Conservation (phyloP, 2,797 vertebrate genomes). For the Urocyon cinereoargenteus region DNA sequence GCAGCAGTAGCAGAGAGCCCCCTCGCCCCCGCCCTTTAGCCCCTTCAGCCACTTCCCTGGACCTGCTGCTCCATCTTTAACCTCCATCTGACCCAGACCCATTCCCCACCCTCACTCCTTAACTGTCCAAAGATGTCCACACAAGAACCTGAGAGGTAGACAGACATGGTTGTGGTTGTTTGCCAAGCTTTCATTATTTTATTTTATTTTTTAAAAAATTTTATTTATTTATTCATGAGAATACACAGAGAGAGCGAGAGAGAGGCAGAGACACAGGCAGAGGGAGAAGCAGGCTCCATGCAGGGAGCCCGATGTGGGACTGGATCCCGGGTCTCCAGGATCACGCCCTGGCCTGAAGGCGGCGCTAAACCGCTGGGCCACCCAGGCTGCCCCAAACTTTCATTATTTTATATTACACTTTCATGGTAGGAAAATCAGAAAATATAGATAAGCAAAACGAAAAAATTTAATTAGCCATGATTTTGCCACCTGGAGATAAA, state of each 20-base stretch:
- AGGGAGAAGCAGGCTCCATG: too few species aligned
- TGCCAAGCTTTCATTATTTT: slow-evolving; percentile 24
- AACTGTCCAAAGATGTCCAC: not conserved
- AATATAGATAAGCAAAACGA: slow-evolving; percentile 54
- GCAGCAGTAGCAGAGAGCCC: not conserved
- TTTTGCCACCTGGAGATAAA: slow-evolving; percentile 75
- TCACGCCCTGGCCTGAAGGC: too few species aligned
- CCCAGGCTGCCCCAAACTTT: not conserved
- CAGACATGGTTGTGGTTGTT: not conserved
- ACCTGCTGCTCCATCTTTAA: not conserved
- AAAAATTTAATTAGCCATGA: slow-evolving; percentile 66
- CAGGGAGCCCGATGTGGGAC: too few species aligned
- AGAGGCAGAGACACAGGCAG: too few species aligned
- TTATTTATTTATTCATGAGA: too few species aligned
- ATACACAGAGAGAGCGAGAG: too few species aligned
- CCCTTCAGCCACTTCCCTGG: not conserved
- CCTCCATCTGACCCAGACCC: not conserved
- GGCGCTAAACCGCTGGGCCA: too few species aligned
- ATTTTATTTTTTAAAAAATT: not conserved
- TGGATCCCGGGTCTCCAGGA: too few species aligned
- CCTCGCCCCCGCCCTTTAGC: too few species aligned
- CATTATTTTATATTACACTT: slow-evolving; percentile 25
- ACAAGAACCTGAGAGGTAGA: not conserved
- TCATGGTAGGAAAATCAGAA: slow-evolving; percentile 50
- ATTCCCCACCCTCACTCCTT: not conserved